Evolutionary conservation across 2,113 vertebrate species (phyloP).

Genomic region (Thymallus thymallus): DNA sequence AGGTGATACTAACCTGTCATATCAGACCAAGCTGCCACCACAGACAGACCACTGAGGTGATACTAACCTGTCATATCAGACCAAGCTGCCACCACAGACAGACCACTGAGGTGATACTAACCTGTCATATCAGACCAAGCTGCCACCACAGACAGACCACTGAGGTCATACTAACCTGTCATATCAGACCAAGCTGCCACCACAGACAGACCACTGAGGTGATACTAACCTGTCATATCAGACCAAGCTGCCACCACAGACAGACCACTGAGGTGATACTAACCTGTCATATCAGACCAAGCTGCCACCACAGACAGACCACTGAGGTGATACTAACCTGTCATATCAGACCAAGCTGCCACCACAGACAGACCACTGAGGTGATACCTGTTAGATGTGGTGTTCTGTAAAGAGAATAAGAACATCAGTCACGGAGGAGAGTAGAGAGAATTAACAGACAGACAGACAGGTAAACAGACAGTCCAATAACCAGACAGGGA

Average conservation of each 20-base stretch:
- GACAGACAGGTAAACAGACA: not conserved
- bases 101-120: too few relatives aligned
- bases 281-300: slow-evolving; percentile 67
- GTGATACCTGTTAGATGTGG: slow-evolving; percentile 68
- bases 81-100: too few relatives aligned
- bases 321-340: slow-evolving; percentile 65
- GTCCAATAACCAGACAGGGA: not conserved
- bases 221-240: slow-evolving; percentile 63
- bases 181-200: slow-evolving; percentile 59
- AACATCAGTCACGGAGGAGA: not conserved
- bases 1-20: too few relatives aligned
- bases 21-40: too few relatives aligned
- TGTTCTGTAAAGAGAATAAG: slow-evolving; percentile 60
- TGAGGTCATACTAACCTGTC: slow-evolving; percentile 48
- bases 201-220: slow-evolving; percentile 63
- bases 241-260: slow-evolving; percentile 54
- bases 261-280: slow-evolving; percentile 62
- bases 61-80: too few relatives aligned
- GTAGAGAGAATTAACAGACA: not conserved
- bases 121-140: too few relatives aligned
- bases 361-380: slow-evolving; percentile 61
- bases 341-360: slow-evolving; percentile 61
- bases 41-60: too few relatives aligned
- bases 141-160: too few relatives aligned
- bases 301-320: slow-evolving; percentile 53